Conservation (phyloP, 1,140 invertebrate genomes). For the Octopus sinensis region DNA sequence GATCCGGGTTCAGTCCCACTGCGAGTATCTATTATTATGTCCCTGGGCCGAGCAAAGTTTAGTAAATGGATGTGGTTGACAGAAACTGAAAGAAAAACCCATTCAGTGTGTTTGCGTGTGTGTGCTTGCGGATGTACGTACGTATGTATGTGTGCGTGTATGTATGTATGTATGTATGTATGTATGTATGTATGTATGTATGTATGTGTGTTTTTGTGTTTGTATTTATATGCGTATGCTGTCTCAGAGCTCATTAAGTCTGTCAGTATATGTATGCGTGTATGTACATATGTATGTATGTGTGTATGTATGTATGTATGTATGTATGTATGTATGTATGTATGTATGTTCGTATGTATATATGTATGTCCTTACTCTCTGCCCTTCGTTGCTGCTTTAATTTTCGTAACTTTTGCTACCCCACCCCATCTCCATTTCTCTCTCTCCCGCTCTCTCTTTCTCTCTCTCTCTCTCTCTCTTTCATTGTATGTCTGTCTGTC, state of each 20-base stretch:
- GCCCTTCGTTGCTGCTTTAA: no score
- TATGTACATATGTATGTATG: no score
- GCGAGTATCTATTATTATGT: no score
- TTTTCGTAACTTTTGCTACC: not conserved
- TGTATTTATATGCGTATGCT: not conserved
- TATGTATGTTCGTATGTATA: no score
- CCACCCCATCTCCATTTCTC: not conserved
- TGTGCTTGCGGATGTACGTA: not conserved
- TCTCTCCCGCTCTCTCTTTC: not conserved
- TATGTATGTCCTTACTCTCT: no score
- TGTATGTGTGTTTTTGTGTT: not conserved
- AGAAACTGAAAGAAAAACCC: no score
- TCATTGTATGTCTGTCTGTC: not conserved
- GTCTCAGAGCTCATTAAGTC: not conserved
- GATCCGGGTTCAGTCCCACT: no score
- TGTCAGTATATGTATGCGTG: not conserved
- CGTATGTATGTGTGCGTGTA: slow-evolving; percentile 1
- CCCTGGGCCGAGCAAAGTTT: no score
- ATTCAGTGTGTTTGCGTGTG: not conserved
- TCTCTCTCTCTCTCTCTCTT: not conserved
- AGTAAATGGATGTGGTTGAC: no score
- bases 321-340: no score
- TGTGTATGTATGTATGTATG: no score
- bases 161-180: not conserved
- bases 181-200: not conserved